Base-by-base conservation (phyloP, 1,140 invertebrate species). In the Aricia agestis region DNA sequence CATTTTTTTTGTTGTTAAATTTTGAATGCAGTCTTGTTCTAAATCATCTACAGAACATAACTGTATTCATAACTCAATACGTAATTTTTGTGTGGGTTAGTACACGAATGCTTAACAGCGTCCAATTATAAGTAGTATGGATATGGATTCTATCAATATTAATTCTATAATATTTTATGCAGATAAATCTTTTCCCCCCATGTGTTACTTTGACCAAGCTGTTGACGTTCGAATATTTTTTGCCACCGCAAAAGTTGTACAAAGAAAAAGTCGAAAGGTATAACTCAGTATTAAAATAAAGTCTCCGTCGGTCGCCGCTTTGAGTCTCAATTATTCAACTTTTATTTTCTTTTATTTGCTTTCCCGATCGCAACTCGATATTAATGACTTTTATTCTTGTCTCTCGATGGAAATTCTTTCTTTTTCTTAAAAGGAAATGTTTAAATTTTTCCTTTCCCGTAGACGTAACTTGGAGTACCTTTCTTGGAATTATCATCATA, bases 321-420 rank as follows among this genome's bases (percentile, higher is more conserved):
- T 9, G 13, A 52, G 6, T 52, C 45, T 52, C 45, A 52, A 52
- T 52, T 52, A 52, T 52, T 52, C 45, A 13, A 52, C 45, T 52
- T 52, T 52, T 52, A 52, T 52, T 52, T 13, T 13, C 45, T 52
- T 52, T 13, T 52, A 52, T 52, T 52, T 52, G 45, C 45, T 52
- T 13, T 52, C 1, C 45, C 45, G 6, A 52, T 52, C 45, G 45
- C 45, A 15, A 52, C 45, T 52, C 45, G 45, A 52, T 52, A 52
- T 52, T 52, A 52, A 52, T 52, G 45, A 52, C 45, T 52, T 52
- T 52, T 52, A 52, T 52, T 52, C 45, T 52, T 52, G 45, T 52
- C 45, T 15, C 10, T 15, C 6, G 13, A 52, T 13, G 11, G 45
- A 13, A 52, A 52, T 52, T 52, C 45, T 52, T 1, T 9, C 13